Percentiles rank a stretch among this genome's conserved stretches.
phyloP scores from a whole-genome alignment of 2,113 vertebrate genomes.

The Lepus americanus region DNA sequence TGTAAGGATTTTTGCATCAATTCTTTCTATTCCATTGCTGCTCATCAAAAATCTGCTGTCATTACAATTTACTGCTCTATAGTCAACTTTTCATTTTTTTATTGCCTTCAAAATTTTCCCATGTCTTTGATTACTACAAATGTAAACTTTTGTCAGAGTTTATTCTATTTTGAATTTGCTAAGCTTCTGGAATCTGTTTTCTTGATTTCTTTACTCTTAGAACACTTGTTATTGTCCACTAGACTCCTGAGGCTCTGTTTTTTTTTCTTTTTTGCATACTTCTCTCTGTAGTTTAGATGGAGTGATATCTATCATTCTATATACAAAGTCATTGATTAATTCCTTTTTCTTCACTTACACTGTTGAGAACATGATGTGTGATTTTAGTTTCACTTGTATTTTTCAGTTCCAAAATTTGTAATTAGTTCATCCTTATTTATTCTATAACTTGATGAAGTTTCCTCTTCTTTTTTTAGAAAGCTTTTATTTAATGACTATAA shows the following conservation, averaged over 20 bases:
- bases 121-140: background rate
- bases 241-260: background rate
- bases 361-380: background rate
- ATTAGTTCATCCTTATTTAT: background rate
- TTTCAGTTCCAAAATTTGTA: background rate
- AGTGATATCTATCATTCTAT: background rate
- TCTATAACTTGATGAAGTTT: background rate
- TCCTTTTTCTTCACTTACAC: background rate
- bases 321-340: background rate
- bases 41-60: background rate
- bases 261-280: background rate
- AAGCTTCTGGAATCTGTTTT: background rate
- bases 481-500: no score
- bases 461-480: background rate
- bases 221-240: background rate
- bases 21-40: background rate
- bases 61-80: background rate
- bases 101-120: background rate
- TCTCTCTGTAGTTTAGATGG: background rate
- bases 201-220: background rate
- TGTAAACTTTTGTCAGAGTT: background rate
- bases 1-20: background rate
- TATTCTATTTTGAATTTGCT: background rate
- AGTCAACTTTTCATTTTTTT: background rate
- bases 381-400: conserved; percentile 3